These are phyloP conservation scores for Theocolax elegans DNA, from an alignment of 1,140 invertebrate species.

Conservation along the genomic window DNA sequence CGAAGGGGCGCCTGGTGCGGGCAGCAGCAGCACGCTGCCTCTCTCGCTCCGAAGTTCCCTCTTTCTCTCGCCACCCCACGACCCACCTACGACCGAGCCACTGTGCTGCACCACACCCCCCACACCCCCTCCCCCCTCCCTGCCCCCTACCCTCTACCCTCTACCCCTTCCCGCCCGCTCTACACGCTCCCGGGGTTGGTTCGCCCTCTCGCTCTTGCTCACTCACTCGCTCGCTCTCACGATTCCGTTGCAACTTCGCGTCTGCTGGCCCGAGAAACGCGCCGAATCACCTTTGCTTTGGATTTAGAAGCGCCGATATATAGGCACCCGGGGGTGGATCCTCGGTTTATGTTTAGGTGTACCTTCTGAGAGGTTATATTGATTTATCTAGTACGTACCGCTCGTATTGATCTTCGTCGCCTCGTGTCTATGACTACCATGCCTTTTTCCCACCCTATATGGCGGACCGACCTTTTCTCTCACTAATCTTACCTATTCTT, in stretches of 20 bases:
- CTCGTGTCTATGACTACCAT: conserved; percentile 9
- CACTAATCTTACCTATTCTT: background rate
- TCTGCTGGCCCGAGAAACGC: too few relatives aligned
- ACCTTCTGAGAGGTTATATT: conserved; percentile 11
- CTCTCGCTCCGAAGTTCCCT: conserved; percentile 10
- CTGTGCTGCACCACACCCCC: background rate
- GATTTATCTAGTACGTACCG: conserved; percentile 14
- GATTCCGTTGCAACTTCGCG: conserved; percentile 44
- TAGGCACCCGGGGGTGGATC: background rate
- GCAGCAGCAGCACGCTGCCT: conserved; percentile 61
- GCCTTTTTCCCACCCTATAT: background rate
- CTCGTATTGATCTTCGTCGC: conserved; percentile 37
- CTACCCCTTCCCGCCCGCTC: too few relatives aligned
- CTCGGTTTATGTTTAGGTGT: background rate
- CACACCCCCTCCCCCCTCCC: background rate
- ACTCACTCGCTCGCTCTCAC: conserved; percentile 52
- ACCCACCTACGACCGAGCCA: conserved; percentile 41
- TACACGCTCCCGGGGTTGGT: too few relatives aligned
- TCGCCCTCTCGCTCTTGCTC: background rate
- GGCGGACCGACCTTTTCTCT: too few relatives aligned
- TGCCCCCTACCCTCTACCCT: background rate
- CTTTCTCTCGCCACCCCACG: conserved; percentile 43
- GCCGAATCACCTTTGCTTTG: conserved; percentile 35
- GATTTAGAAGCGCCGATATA: conserved; percentile 23
- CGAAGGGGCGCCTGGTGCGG: conserved; percentile 77